Conservation (phyloP, 2,888 invertebrate species). For the Drosophila koepferae region DNA sequence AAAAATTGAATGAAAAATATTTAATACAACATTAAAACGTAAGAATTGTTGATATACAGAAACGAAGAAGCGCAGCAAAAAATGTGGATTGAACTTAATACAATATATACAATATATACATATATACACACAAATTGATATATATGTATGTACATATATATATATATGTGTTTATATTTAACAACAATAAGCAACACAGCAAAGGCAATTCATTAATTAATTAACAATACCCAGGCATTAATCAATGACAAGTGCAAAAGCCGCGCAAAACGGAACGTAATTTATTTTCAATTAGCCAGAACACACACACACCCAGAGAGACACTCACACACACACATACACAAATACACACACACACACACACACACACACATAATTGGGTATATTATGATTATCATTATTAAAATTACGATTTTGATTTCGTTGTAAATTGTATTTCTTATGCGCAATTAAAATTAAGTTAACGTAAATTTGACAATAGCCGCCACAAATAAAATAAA, state of each 20-base stretch:
- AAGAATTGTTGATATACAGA: conserved; percentile 59
- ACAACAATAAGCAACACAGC: conserved; percentile 22
- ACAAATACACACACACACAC: conserved; percentile 4
- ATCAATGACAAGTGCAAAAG: conserved; percentile 67
- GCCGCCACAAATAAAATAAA: conserved; percentile 13
- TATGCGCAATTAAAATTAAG: conserved; percentile 32
- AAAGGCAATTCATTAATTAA: conserved; percentile 50
- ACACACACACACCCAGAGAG: conserved; percentile 2
- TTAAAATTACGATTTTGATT: conserved; percentile 7
- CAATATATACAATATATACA: conserved; percentile 26
- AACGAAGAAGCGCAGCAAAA: conserved; percentile 1
- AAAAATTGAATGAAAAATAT: not conserved
- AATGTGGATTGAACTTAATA: conserved; percentile 18
- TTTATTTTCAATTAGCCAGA: conserved; percentile 39
- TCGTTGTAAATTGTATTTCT: conserved; percentile 31
- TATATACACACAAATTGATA: no score
- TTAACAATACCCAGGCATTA: conserved; percentile 49
- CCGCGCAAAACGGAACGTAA: conserved; percentile 55
- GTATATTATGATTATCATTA: conserved; percentile 4
- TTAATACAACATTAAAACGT: conserved; percentile 29
- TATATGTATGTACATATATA: conserved; percentile 18
- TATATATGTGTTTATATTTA: conserved; percentile 14
- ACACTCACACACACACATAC: not conserved
- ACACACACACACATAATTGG: conserved; percentile 6
- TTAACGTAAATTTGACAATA: conserved; percentile 45